phyloP scores from a whole-genome alignment of 2,113 vertebrate genomes.

The Thymallus thymallus region DNA sequence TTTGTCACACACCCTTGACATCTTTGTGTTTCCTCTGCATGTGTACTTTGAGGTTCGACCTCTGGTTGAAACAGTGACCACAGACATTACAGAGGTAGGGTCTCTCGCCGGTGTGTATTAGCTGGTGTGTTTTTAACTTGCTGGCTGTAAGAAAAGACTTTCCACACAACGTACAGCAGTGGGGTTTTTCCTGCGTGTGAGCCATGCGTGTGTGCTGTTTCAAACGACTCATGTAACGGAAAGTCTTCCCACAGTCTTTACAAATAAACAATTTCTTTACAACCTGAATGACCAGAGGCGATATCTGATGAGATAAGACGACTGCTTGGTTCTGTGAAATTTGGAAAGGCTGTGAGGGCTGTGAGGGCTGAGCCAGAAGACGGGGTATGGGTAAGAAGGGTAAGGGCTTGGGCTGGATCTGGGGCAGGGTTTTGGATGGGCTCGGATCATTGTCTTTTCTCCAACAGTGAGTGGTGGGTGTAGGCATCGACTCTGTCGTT shows the following conservation, averaged over 20 bases:
- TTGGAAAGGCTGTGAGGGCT: background rate
- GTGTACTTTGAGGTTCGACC: background rate
- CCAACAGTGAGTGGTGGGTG: background rate
- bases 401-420: background rate
- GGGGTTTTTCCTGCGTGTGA: background rate
- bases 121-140: slow-evolving; percentile 3
- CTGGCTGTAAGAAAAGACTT: background rate
- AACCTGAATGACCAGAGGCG: background rate
- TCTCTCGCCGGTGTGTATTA: background rate
- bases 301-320: background rate
- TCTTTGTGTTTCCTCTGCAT: slow-evolving; percentile 4
- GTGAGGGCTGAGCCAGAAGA: background rate
- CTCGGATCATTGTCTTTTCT: background rate
- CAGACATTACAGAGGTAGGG: slow-evolving; percentile 1
- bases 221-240: slow-evolving; percentile 1
- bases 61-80: slow-evolving; percentile 4
- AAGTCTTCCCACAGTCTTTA: background rate
- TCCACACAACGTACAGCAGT: background rate
- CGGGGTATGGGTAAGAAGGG: background rate
- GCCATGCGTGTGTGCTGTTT: background rate
- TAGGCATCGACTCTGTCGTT: background rate
- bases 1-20: too few relatives aligned
- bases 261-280: background rate
- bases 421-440: background rate
- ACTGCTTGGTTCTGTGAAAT: background rate